Conservation (phyloP, 1,140 invertebrate genomes). For the Ericerus pela region DNA sequence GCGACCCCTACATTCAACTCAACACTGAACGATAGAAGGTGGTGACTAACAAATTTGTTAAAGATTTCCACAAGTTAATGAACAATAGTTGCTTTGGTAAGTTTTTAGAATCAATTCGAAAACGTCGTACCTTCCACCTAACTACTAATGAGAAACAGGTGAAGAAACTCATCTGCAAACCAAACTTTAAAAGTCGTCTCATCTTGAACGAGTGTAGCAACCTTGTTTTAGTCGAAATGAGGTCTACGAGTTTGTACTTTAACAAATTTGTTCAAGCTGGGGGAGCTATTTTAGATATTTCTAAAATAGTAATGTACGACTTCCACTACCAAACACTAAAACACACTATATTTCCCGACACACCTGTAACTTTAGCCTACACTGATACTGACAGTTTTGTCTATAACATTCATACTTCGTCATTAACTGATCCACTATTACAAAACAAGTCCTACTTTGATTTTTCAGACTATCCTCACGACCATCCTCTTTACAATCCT, state of each 20-base stretch:
- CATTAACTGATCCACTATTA: no score
- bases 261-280: constrained; percentile 18
- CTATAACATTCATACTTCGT: constrained; percentile 29
- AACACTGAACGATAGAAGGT: constrained; percentile 25
- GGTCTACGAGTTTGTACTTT: constrained; percentile 11
- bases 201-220: constrained; percentile 20
- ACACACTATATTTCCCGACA: constrained; percentile 8
- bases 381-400: constrained; percentile 32
- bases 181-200: constrained; percentile 16
- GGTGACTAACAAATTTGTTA: constrained; percentile 28
- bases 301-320: constrained; percentile 19
- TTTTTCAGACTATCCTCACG: no score
- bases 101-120: constrained; percentile 28
- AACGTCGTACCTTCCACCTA: constrained; percentile 25
- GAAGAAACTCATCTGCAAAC: constrained; percentile 14
- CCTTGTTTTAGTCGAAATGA: constrained; percentile 14
- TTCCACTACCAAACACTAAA: constrained; percentile 18
- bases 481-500: no score
- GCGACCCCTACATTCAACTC: constrained; percentile 26
- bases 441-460: no score
- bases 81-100: constrained; percentile 30
- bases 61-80: constrained; percentile 30
- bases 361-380: constrained; percentile 20
- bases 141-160: constrained; percentile 12
- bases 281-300: constrained; percentile 17